phyloP scores from a whole-genome alignment of 2,888 invertebrate species.

The Tenthredo mesomela region DNA sequence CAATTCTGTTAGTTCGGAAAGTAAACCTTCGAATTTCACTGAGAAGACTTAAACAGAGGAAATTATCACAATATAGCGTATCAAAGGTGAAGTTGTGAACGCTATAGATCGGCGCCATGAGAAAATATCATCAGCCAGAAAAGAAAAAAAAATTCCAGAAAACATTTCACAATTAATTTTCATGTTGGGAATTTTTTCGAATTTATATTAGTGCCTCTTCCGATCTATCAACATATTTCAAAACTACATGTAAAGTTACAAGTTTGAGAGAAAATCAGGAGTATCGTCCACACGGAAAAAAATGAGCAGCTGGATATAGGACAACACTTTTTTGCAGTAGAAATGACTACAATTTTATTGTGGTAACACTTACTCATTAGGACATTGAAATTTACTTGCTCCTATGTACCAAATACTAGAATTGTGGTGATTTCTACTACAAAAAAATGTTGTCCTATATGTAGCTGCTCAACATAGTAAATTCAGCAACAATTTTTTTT shows the following conservation, averaged over 20 bases:
- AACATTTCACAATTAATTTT: neutral
- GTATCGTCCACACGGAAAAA: too few relatives aligned
- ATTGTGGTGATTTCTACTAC: too few relatives aligned
- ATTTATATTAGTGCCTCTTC: neutral
- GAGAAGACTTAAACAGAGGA: neutral
- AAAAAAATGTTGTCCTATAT: too few relatives aligned
- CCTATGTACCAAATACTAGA: too few relatives aligned
- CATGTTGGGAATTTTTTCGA: neutral
- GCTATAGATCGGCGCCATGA: neutral
- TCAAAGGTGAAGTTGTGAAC: neutral
- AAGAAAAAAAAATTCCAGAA: neutral
- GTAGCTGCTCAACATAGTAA: too few relatives aligned
- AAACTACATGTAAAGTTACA: neutral
- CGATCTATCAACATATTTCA: neutral
- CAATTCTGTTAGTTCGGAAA: constrained; percentile 2
- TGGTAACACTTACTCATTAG: too few relatives aligned
- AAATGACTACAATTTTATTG: too few relatives aligned
- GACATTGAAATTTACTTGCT: too few relatives aligned
- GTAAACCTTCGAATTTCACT: neutral
- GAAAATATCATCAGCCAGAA: neutral
- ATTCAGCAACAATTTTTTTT: too few relatives aligned
- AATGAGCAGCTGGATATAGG: too few relatives aligned
- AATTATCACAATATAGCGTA: neutral
- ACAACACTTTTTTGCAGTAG: too few relatives aligned
- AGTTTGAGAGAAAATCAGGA: neutral